A percentile compares a stretch with the other conserved stretches of the same genome.
Evolutionary conservation across 1,140 invertebrate genomes (phyloP).

Genomic region (Trichomalopsis sarcophagae): DNA sequence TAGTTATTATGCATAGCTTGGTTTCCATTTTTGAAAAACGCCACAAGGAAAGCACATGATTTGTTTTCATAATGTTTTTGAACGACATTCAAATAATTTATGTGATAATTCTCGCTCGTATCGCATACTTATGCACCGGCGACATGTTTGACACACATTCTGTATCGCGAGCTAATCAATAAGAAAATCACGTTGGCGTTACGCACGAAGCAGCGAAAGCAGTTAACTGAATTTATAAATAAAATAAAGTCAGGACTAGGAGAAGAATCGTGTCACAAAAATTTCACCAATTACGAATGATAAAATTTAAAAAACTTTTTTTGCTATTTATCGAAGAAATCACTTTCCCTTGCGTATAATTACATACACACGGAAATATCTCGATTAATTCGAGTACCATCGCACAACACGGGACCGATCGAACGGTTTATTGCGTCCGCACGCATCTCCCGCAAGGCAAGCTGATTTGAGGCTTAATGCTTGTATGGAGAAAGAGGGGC

Average conservation of each 20-base stretch:
- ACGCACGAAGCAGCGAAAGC: background rate
- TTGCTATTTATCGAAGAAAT: too few species aligned
- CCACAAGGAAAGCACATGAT: background rate
- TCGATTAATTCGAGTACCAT: background rate
- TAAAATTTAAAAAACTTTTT: background rate
- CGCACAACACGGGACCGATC: background rate
- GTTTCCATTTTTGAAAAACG: background rate
- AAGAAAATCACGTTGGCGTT: background rate
- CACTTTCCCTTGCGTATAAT: too few species aligned
- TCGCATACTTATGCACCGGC: background rate
- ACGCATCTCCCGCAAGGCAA: background rate
- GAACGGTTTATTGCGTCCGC: background rate
- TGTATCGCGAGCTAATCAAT: background rate
- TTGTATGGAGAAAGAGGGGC: background rate
- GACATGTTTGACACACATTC: background rate
- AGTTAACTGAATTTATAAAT: background rate
- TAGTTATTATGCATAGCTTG: background rate
- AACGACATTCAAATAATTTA: background rate
- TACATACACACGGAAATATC: background rate
- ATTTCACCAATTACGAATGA: background rate
- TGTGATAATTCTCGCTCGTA: background rate
- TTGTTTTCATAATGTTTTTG: background rate
- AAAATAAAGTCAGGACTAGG: background rate
- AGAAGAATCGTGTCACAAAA: background rate
- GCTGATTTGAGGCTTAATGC: conserved; percentile 33